Conservation (phyloP, 2,888 invertebrate species). For the Anticlea derivata region DNA sequence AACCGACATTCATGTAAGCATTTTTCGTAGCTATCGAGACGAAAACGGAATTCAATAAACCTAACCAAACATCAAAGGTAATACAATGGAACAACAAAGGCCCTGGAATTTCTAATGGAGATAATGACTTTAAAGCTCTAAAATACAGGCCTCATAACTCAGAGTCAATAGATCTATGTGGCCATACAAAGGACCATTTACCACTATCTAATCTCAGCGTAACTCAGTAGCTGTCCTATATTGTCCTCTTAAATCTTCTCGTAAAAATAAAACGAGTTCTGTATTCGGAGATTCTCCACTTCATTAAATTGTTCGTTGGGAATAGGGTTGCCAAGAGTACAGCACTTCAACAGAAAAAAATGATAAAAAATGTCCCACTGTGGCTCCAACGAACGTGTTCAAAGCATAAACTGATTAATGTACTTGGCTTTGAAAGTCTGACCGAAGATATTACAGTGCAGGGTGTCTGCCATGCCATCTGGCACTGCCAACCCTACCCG, state of each 20-base stretch:
- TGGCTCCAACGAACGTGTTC: no score
- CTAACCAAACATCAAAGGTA: conserved; percentile 24
- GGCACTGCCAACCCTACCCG: conserved; percentile 22
- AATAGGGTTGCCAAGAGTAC: conserved; percentile 26
- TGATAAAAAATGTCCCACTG: no score
- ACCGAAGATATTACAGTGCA: no score
- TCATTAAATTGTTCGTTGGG: conserved; percentile 41
- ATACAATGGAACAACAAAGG: conserved; percentile 27
- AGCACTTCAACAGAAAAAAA: no score
- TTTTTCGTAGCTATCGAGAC: conserved; percentile 1
- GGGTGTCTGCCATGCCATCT: no score
- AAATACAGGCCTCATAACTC: conserved; percentile 42
- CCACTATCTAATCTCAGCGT: conserved; percentile 64
- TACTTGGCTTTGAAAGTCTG: neutral
- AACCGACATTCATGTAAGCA: conserved; percentile 3
- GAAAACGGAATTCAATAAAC: conserved; percentile 26
- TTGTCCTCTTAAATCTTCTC: conserved; percentile 62
- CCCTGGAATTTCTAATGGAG: conserved; percentile 31
- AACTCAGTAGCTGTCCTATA: conserved; percentile 60
- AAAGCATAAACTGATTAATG: no score
- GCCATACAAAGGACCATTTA: conserved; percentile 60
- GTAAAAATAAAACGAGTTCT: conserved; percentile 61
- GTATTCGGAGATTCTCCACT: conserved; percentile 43
- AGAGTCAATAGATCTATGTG: conserved; percentile 28
- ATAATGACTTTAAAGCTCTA: conserved; percentile 29